These are phyloP conservation scores for Coregonus ussuriensis DNA, from an alignment of 2,797 vertebrate species.

Conservation along the genomic window DNA sequence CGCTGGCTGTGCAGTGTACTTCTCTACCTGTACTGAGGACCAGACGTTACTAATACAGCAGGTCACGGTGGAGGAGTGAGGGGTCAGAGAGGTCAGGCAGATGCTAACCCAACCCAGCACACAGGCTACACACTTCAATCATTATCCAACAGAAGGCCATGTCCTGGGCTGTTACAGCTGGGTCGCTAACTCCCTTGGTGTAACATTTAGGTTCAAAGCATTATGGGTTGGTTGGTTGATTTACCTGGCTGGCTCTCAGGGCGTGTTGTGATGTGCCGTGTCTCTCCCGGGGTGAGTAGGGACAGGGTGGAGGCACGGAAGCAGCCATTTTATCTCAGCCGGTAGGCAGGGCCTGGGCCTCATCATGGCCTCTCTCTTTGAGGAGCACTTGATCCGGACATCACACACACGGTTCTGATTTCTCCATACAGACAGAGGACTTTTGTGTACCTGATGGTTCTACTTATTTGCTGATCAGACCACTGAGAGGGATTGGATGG, in stretches of 20 bases:
- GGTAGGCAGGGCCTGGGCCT: background rate
- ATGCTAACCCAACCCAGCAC: background rate
- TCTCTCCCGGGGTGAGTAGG: constrained; percentile 8
- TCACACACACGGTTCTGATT: constrained; percentile 25
- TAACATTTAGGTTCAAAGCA: no score
- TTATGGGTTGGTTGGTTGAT: no score
- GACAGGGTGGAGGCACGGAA: constrained; percentile 12
- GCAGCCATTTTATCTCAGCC: constrained; percentile 54
- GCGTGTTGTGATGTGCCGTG: background rate
- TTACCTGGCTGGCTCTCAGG: no score
- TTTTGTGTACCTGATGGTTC: constrained; percentile 11
- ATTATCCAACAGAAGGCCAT: background rate
- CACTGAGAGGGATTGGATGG: background rate
- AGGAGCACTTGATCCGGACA: constrained; percentile 44
- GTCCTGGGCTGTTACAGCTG: background rate
- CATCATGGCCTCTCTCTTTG: background rate
- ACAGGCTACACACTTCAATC: background rate
- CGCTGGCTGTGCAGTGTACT: background rate
- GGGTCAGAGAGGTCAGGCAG: background rate
- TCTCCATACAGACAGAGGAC: constrained; percentile 18
- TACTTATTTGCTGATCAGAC: background rate
- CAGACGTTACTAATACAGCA: constrained; percentile 10
- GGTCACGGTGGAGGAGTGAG: background rate
- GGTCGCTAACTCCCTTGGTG: background rate
- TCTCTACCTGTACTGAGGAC: constrained; percentile 6